Base-by-base conservation (phyloP, 2,888 invertebrate species). In the Stegophylla sp. region DNA sequence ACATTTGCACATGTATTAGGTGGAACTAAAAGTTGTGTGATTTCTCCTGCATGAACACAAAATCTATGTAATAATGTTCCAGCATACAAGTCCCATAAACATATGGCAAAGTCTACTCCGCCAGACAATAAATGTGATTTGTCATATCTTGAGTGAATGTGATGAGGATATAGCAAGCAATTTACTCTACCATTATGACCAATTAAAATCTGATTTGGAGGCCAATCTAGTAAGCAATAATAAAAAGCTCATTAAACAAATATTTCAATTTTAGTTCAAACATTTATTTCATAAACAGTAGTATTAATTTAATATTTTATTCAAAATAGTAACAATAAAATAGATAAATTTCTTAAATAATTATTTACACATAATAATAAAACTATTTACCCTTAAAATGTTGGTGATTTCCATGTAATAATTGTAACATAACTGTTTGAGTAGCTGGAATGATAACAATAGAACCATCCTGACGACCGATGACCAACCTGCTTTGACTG, bases 41-140 rank as follows among this genome's bases (percentile, higher is more conserved):
- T 95, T 88, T 98, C 97, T 0, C 98, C 99, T 0, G 98, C 98
- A 87, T 99, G 98, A 0, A 98, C 97, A 85, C 97, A 97, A 88
- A 98, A 99, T 5, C 97, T 91, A 86, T 98, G 96, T 77, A 99
- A 88, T 56, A 97, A 87, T 1, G 91, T 91, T 3, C 97, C 97
- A 48, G 93, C 93, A 86, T 94, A 94, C 84, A 98, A 88, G 86
- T 98, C 97, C 98, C 98, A 98, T 0, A 98, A 89, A 84, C 96
- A 96, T 3, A 97, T 97, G 0, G 97, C 96, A 88, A 99, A 99
- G 88, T 99, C 99, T 15, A 97, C 95, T 0, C 98, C 97, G 1
- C 99, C 99, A 0, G 97, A 97, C 0, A 98, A 91, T n/a, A 97
- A 88, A 86, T 95, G 93, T 0, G 93, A 89, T 83, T 93, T 92